phyloP scores from a whole-genome alignment of 2,113 vertebrate species.

The Rhea americana region DNA sequence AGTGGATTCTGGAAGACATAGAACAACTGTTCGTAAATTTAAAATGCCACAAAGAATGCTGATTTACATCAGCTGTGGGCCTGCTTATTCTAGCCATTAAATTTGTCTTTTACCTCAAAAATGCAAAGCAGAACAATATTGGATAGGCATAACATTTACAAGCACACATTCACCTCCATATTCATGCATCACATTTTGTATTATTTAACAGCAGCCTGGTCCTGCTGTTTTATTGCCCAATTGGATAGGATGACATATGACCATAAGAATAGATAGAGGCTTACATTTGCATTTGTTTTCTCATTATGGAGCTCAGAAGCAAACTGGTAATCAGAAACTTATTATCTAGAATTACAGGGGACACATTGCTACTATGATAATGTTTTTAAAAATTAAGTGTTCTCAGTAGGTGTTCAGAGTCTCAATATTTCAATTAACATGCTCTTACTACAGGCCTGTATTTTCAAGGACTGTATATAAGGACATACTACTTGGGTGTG shows the following conservation, averaged over 20 bases:
- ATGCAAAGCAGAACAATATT: not conserved
- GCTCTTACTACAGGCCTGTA: not conserved
- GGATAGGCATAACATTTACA: not conserved
- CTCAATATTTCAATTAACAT: slow-evolving; percentile 64
- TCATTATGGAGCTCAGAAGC: slow-evolving; percentile 3
- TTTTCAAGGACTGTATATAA: slow-evolving; percentile 5
- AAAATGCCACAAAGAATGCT: not conserved
- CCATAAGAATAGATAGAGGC: slow-evolving; percentile 24
- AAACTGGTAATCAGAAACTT: slow-evolving; percentile 62
- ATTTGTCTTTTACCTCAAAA: slow-evolving; percentile 15
- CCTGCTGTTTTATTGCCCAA: slow-evolving; percentile 64
- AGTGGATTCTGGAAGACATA: slow-evolving; percentile 16
- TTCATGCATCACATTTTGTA: slow-evolving; percentile 32
- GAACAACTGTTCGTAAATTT: slow-evolving; percentile 7
- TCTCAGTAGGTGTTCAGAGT: slow-evolving; percentile 50
- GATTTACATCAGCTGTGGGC: not conserved
- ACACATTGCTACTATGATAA: slow-evolving; percentile 9
- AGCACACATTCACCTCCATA: slow-evolving; percentile 1
- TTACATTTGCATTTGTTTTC: slow-evolving; percentile 53
- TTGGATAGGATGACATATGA: slow-evolving; percentile 52
- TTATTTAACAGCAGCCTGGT: slow-evolving; percentile 58
- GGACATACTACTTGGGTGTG: not conserved
- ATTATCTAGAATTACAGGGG: slow-evolving; percentile 64
- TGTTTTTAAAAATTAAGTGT: slow-evolving; percentile 58
- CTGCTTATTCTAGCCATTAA: not conserved